Conservation (phyloP, 2,888 invertebrate species). For the Hirudinaria manillensis region DNA sequence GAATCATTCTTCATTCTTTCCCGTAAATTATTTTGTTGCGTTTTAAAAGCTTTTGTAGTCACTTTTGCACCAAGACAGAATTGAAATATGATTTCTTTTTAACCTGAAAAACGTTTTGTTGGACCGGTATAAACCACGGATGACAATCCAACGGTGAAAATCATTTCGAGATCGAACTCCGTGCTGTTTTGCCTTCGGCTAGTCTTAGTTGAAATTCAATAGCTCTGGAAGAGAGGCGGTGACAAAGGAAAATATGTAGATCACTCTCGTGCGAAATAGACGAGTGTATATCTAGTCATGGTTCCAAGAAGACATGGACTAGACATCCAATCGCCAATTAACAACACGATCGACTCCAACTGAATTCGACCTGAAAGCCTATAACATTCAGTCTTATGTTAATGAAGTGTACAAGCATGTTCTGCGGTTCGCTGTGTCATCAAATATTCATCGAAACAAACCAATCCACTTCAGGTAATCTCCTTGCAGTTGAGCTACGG, state of each 20-base stretch:
- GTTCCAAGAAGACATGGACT: conserved; percentile 24
- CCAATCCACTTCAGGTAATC: background rate
- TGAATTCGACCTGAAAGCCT: background rate
- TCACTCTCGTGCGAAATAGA: conserved; percentile 21
- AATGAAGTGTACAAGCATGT: conserved; percentile 5
- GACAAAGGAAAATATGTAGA: background rate
- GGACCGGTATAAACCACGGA: too few relatives aligned
- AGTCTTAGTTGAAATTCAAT: background rate
- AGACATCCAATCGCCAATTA: conserved; percentile 28
- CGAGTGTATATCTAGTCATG: conserved; percentile 35
- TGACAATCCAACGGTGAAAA: too few relatives aligned
- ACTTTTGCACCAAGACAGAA: too few relatives aligned
- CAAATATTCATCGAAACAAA: conserved; percentile 4
- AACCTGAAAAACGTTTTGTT: too few relatives aligned
- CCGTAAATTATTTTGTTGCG: too few relatives aligned
- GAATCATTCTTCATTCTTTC: too few relatives aligned
- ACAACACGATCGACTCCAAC: conserved; percentile 10
- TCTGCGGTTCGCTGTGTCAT: background rate
- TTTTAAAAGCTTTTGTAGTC: too few relatives aligned
- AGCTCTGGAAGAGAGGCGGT: background rate
- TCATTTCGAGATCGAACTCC: too few relatives aligned
- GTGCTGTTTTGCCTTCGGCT: too few relatives aligned
- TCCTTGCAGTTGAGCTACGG: too few relatives aligned
- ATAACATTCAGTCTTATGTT: conserved; percentile 3
- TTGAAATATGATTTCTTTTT: too few relatives aligned